phyloP scores from a whole-genome alignment of 2,113 vertebrate genomes.

The Xiphophorus couchianus region DNA sequence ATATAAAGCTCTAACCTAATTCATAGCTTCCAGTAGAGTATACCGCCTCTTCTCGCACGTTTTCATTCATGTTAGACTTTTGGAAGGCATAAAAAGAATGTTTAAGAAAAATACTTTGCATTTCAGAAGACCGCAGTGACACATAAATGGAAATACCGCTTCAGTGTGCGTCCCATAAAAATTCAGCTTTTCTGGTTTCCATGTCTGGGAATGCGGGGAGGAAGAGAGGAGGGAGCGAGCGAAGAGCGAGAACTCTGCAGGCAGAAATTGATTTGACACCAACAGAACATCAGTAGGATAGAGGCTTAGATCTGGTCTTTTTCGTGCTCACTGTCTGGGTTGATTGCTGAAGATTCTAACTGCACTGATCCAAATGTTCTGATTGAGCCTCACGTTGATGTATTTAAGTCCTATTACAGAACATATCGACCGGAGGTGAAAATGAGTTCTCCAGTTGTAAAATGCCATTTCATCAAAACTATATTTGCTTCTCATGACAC shows the following conservation, averaged over 20 bases:
- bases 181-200: slow-evolving; percentile 40
- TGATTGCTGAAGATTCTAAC: slow-evolving; percentile 17
- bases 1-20: background rate
- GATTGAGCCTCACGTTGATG: background rate
- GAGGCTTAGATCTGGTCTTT: slow-evolving; percentile 42
- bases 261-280: slow-evolving; percentile 68
- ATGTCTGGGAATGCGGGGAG: slow-evolving; percentile 40
- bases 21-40: background rate
- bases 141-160: slow-evolving; percentile 13
- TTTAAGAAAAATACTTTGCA: background rate
- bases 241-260: slow-evolving; percentile 58
- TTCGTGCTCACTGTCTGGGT: slow-evolving; percentile 12
- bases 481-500: background rate
- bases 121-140: slow-evolving; percentile 27
- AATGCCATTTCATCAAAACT: background rate
- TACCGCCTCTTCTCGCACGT: background rate
- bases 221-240: slow-evolving; percentile 12
- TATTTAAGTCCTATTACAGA: background rate
- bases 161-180: slow-evolving; percentile 33
- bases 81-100: slow-evolving; percentile 10
- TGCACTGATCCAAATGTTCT: slow-evolving; percentile 10
- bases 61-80: background rate
- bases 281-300: slow-evolving; percentile 60
- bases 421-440: background rate
- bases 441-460: background rate